Percentiles rank a stretch among this genome's conserved stretches.
Conservation (phyloP, 2,113 vertebrate species). For the Podiceps cristatus region DNA sequence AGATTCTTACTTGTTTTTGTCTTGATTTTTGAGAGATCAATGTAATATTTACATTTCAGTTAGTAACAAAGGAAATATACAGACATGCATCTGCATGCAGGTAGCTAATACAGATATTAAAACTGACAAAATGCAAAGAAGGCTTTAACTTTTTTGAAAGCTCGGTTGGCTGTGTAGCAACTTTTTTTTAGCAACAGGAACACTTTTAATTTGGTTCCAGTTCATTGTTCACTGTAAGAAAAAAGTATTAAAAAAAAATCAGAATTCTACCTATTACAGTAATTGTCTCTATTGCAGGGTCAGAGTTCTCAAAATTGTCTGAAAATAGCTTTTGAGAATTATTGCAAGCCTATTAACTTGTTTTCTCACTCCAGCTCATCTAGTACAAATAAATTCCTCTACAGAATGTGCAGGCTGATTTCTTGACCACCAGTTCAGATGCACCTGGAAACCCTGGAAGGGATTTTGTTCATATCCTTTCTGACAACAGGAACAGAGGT, state of each 20-base stretch:
- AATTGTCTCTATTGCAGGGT: not conserved
- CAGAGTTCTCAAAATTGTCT: not conserved
- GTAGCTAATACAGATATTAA: not conserved
- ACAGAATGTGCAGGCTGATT: not conserved
- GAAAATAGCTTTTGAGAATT: not conserved
- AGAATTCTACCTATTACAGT: not conserved
- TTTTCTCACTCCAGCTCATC: not conserved
- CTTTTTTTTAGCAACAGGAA: not conserved
- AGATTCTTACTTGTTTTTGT: not conserved
- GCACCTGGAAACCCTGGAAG: not conserved
- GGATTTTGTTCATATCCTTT: not conserved
- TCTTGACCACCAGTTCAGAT: not conserved
- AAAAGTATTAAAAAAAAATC: not conserved
- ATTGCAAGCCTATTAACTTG: not conserved
- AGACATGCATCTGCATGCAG: not conserved
- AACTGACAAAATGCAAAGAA: not conserved
- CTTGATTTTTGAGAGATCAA: not conserved
- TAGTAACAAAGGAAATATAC: not conserved
- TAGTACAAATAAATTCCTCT: not conserved
- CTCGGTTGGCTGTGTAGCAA: not conserved
- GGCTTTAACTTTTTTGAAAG: not conserved
- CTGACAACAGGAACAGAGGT: not conserved
- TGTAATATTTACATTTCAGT: not conserved
- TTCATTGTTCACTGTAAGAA: not conserved
- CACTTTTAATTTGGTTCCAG: not conserved